Base-by-base conservation (phyloP, 2,888 invertebrate species). In the Mythimna pallens region DNA sequence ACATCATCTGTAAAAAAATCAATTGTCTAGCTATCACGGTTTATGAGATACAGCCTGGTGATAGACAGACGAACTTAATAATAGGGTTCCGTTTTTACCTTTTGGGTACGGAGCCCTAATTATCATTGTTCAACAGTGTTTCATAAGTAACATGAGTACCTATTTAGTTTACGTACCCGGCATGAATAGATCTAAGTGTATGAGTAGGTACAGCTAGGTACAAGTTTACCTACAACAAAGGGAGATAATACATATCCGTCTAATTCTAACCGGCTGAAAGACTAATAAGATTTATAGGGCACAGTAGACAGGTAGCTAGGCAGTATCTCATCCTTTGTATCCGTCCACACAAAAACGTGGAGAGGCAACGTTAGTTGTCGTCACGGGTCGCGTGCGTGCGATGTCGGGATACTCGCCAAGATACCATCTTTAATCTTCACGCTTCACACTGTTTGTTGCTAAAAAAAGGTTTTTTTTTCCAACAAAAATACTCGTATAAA, bases 361-460 rank as follows among this genome's bases (percentile, higher is more conserved):
- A 72, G 73, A 73, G 66, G 71, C 65, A 40, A 66, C 65, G 72
- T 70, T 73, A 78, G 78, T 73, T 80, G 73, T 76, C 82, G 80
- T 75, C 82, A 83, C 70, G 80, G 54, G 81, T 86, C 82, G 87
- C 87, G 88, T 89, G 90, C 89, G 88, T 88, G 88, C 84, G 83
- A 76, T 67, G 82, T 81, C 70, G 43, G 70, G 73, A 71, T 77
- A 79, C 78, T 80, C 78, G 74, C 74, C 73, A 80, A 82, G 89
- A 91, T 91, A 90, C 79, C 84, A 91, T 90, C 89, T 89, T 89
- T 88, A 89, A 90, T 91, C 89, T 89, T 85, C 86, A 82, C 82
- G 82, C 83, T 86, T 84, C 76, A 85, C 82, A 77, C 73, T 82
- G 85, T 84, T 84, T 84, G 78, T 74, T 86, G 25, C 73, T 68